Base-by-base conservation (phyloP, 2,113 vertebrate genomes). In the Chitala chitala region DNA sequence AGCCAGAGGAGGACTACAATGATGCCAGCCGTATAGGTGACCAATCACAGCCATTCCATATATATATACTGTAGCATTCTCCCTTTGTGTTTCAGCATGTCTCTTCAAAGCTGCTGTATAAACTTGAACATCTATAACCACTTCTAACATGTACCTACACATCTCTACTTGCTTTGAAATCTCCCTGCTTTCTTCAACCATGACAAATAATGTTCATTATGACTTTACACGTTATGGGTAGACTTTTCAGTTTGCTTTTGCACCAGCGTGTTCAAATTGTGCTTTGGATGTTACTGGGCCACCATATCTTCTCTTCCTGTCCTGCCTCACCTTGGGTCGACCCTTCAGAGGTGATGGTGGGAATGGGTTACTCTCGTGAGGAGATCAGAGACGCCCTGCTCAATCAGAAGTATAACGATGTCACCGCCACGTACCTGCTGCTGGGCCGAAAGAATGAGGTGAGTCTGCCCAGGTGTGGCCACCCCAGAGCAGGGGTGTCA, bases 381-480 rank as follows among this genome's bases (percentile, higher is more conserved):
- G 94, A 96, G 79, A 93, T 98, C 84, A 89, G 90, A 81, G 95
- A 98, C 6, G 90, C 95, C 20, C 82, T 98, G 82, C 85, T 79
- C 64, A 90, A 79, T 82, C 92, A 94, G 75, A 97, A 95, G 81
- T 98, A 96, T 85, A 94, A 96, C 0, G 95, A 98, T 82, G 90
- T 96, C 79, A 98, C 93, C 0, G 94, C 94, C 79, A 97, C 95
- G 4, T 97, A 98, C 90, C 91, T 96, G 86, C 92, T 98, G 83
- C 92, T 98, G 83, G 95, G 90, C 69, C 89, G 94, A 78, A 94
- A 94, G 79, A 91, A 81, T 1, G 86, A 88, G n/a, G 94, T 93
- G 84, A 86, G 89, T 75, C 83, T 80, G 26, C 15, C 36, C 64
- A 20, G 22, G 10, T 44, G n/a, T 50, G 33, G 46, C 6, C 12